phyloP scores from a whole-genome alignment of 1,140 invertebrate genomes.

The Batillaria attramentaria region DNA sequence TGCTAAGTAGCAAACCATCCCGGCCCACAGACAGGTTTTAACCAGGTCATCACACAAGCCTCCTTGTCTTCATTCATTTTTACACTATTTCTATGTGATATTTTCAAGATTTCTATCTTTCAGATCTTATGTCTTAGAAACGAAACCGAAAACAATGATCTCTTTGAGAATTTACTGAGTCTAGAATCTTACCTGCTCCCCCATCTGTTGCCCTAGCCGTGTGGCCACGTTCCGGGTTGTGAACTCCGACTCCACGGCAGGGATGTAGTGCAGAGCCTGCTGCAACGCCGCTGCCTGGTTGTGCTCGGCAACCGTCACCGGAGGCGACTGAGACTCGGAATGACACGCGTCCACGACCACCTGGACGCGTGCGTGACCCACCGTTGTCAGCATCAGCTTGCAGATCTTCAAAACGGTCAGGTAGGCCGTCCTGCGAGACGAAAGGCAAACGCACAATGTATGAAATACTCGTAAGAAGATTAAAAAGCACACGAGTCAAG shows the following conservation, averaged over 20 bases:
- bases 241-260: slow-evolving; percentile 80
- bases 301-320: slow-evolving; percentile 73
- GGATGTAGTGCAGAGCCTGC: slow-evolving; percentile 81
- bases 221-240: slow-evolving; percentile 82
- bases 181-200: slow-evolving; percentile 76
- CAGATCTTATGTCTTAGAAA: no score
- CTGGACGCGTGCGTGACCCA: slow-evolving; percentile 77
- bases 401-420: slow-evolving; percentile 89
- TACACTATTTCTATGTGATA: no score
- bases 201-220: slow-evolving; percentile 82
- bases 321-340: slow-evolving; percentile 46
- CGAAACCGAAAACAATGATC: no score
- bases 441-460: neutral
- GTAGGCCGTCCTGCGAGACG: slow-evolving; percentile 81
- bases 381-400: slow-evolving; percentile 87
- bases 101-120: no score
- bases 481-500: neutral
- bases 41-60: no score
- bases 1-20: no score
- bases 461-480: slow-evolving; percentile 5
- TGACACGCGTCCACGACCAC: slow-evolving; percentile 68
- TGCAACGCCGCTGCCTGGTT: slow-evolving; percentile 79
- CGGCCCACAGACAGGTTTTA: no score
- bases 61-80: no score
- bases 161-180: no score